Conservation (phyloP, 2,888 invertebrate genomes). For the Parthenolecanium corni region DNA sequence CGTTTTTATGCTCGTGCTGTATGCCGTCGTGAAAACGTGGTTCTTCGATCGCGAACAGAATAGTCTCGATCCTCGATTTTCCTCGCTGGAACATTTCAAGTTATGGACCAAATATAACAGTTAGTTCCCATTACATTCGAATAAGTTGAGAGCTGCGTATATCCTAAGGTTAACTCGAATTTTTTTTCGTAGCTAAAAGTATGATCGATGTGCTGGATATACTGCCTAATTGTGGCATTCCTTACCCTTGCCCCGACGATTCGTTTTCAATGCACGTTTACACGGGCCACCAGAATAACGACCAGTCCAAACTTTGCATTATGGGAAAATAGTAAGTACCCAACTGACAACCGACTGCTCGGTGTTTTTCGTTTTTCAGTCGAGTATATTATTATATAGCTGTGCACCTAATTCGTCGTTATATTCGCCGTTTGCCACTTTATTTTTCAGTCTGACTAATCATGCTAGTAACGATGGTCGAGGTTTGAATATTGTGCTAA, state of each 20-base stretch:
- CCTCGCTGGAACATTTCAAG: slow-evolving; percentile 13
- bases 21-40: slow-evolving; percentile 10
- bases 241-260: slow-evolving; percentile 37
- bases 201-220: slow-evolving; percentile 34
- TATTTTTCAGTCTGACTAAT: slow-evolving; percentile 34
- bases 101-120: slow-evolving; percentile 14
- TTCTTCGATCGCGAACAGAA: slow-evolving; percentile 13
- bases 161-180: no score
- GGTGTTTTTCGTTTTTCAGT: no score
- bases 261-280: slow-evolving; percentile 41
- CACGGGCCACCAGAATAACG: slow-evolving; percentile 42
- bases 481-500: slow-evolving; percentile 44
- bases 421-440: neutral
- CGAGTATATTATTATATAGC: neutral
- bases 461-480: slow-evolving; percentile 41
- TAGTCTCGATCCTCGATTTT: slow-evolving; percentile 5
- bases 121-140: neutral
- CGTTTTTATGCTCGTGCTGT: slow-evolving; percentile 6
- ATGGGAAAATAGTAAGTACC: slow-evolving; percentile 42
- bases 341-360: neutral
- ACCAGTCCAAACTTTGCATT: slow-evolving; percentile 44
- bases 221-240: slow-evolving; percentile 41
- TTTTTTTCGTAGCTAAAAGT: neutral
- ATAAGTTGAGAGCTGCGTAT: neutral
- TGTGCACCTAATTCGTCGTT: neutral